These are phyloP conservation scores for Arremon aurantiirostris DNA, from an alignment of 2,797 vertebrate genomes.

Conservation along the genomic window DNA sequence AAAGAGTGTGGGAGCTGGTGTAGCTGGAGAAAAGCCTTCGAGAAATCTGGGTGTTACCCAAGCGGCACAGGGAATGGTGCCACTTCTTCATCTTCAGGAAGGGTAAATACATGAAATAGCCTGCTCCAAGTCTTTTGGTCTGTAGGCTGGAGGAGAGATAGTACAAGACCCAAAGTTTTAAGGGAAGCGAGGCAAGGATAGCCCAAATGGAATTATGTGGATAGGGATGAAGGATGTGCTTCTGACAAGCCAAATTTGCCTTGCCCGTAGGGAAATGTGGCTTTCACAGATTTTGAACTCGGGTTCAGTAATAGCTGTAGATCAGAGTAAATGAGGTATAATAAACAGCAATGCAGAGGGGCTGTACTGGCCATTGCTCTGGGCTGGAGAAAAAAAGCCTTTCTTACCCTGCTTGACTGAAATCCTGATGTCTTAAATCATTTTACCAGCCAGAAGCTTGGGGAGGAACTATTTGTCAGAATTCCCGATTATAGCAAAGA, in stretches of 20 bases:
- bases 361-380: neutral
- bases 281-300: neutral
- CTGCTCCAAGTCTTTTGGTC: neutral
- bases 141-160: neutral
- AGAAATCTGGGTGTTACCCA: neutral
- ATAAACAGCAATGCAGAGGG: neutral
- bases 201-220: neutral
- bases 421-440: neutral
- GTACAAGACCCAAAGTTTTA: neutral
- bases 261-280: fast-evolving
- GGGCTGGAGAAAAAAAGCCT: neutral
- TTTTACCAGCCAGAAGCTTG: neutral
- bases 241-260: neutral
- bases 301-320: neutral
- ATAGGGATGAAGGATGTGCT: fast-evolving
- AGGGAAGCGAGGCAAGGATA: neutral
- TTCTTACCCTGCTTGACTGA: neutral
- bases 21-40: neutral
- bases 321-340: neutral
- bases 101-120: neutral
- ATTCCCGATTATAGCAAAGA: neutral
- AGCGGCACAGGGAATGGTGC: neutral
- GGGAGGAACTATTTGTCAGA: neutral
- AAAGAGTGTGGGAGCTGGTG: neutral
- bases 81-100: neutral